Conservation (phyloP, 2,888 invertebrate genomes). For the Napeogenes inachia region DNA sequence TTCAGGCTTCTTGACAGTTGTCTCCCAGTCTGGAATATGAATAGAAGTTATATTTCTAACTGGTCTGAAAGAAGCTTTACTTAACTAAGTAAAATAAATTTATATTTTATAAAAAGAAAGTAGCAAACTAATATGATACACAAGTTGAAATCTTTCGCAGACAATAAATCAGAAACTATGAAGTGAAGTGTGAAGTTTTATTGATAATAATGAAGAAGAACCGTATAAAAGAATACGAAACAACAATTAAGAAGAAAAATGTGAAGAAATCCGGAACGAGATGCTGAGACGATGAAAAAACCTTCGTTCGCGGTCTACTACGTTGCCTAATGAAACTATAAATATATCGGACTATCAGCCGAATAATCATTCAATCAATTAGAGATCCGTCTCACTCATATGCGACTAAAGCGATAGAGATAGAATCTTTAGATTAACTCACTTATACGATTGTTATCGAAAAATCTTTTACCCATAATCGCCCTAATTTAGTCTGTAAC, state of each 20-base stretch:
- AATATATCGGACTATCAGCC: conserved; percentile 36
- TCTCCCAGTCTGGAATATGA: too few relatives aligned
- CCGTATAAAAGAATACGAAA: conserved; percentile 16
- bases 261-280: conserved; percentile 25
- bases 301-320: conserved; percentile 34
- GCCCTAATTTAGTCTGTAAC: not conserved
- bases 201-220: conserved; percentile 23
- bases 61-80: too few relatives aligned
- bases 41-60: too few relatives aligned
- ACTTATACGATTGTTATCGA: not conserved
- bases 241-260: conserved; percentile 23
- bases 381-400: conserved; percentile 25
- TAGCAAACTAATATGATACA: too few relatives aligned
- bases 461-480: not conserved
- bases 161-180: conserved; percentile 17
- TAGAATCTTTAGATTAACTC: not conserved
- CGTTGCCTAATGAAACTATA: conserved; percentile 36
- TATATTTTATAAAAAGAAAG: too few relatives aligned
- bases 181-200: conserved; percentile 25
- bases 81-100: too few relatives aligned
- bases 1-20: too few relatives aligned
- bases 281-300: conserved; percentile 28
- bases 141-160: too few relatives aligned
- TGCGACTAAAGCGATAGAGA: conserved; percentile 27
- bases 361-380: conserved; percentile 34